phyloP scores from a whole-genome alignment of 1,140 invertebrate genomes.

The Leptopilina clavipes region DNA sequence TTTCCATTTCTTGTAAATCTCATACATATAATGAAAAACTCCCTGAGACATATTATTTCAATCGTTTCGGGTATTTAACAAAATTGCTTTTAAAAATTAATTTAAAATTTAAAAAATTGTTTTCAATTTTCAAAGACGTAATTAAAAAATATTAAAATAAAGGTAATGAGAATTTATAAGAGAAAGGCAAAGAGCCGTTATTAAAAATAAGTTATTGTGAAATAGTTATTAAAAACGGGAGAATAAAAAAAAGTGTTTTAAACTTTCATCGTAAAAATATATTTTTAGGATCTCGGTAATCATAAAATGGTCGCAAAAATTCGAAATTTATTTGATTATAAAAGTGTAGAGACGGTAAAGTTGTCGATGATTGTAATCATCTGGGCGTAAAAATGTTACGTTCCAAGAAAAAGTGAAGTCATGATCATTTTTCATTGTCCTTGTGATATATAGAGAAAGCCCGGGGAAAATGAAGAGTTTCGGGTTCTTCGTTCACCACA shows the following conservation, averaged over 20 bases:
- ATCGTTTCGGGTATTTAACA: background rate
- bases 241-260: background rate
- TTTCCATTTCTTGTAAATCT: slow-evolving; percentile 12
- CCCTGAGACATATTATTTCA: background rate
- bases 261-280: background rate
- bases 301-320: background rate
- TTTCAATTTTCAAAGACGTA: too few relatives aligned
- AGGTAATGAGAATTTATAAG: too few relatives aligned
- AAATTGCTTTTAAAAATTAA: too few relatives aligned
- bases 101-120: too few relatives aligned
- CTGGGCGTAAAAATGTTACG: slow-evolving; percentile 47
- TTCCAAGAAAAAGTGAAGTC: slow-evolving; percentile 51
- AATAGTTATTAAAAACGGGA: background rate
- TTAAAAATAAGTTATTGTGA: too few relatives aligned
- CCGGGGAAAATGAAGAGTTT: slow-evolving; percentile 48
- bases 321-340: background rate
- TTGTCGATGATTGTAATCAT: slow-evolving; percentile 28
- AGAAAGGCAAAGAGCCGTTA: too few relatives aligned
- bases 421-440: slow-evolving; percentile 55
- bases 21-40: background rate
- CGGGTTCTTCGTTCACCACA: slow-evolving; percentile 49
- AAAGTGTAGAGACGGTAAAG: background rate
- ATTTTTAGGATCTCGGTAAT: background rate
- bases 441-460: slow-evolving; percentile 40
- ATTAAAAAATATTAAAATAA: too few relatives aligned